Conservation (phyloP, 2,888 invertebrate genomes). For the Thymelicus sylvestris region DNA sequence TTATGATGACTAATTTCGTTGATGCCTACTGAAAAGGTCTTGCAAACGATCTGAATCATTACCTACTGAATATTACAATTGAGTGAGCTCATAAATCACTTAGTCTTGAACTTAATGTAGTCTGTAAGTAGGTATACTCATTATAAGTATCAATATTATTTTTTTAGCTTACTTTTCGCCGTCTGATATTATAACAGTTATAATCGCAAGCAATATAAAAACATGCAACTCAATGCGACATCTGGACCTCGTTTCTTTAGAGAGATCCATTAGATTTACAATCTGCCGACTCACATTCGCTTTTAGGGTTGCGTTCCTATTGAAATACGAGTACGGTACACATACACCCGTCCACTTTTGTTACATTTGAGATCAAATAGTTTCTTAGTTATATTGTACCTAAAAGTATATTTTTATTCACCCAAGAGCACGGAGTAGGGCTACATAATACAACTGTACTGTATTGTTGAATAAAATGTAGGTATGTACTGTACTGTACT, state of each 20-base stretch:
- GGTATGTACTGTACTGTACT: no score
- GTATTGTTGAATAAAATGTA: background rate
- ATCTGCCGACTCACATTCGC: conserved; percentile 73
- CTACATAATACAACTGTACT: no score
- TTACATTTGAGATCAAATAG: conserved; percentile 25
- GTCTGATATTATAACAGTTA: conserved; percentile 13
- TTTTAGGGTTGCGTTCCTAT: conserved; percentile 59
- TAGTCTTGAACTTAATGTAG: no score
- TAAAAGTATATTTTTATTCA: background rate
- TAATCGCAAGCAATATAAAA: conserved; percentile 30
- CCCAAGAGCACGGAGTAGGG: background rate
- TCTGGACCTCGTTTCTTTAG: conserved; percentile 66
- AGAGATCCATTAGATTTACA: conserved; percentile 74
- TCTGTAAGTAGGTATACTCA: no score
- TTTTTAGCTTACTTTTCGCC: background rate
- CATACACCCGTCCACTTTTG: conserved; percentile 26
- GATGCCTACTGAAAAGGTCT: conserved; percentile 8
- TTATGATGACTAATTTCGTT: conserved; percentile 23
- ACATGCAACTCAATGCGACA: conserved; percentile 66
- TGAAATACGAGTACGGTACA: conserved; percentile 22
- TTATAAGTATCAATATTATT: background rate
- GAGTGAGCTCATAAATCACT: no score
- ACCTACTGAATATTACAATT: background rate
- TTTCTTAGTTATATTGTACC: background rate
- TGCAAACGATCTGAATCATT: conserved; percentile 47